Evolutionary conservation across 2,888 invertebrate genomes (phyloP).

Genomic region (Ophion costatus): DNA sequence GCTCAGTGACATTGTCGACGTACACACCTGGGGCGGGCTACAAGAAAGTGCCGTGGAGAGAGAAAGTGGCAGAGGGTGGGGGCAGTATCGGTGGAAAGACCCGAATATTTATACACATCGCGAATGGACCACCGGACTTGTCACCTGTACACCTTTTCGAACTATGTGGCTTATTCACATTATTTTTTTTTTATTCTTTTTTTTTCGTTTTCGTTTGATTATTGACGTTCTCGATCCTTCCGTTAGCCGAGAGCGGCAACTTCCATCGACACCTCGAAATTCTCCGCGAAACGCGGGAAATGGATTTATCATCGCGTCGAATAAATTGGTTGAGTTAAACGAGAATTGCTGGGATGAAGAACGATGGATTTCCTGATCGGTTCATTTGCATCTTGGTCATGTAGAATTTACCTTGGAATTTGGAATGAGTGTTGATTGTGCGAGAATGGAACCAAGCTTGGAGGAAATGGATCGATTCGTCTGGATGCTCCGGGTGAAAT

Average conservation of each 20-base stretch:
- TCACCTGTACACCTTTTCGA: constrained; percentile 78
- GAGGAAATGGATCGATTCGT: not conserved
- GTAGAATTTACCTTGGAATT: not conserved
- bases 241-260: not conserved
- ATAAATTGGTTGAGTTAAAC: not conserved
- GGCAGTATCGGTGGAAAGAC: constrained; percentile 42
- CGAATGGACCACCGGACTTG: constrained; percentile 81
- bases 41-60: constrained; percentile 6
- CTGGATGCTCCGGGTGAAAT: no score
- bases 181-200: constrained; percentile 14
- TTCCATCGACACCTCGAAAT: constrained; percentile 1
- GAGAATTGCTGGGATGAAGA: not conserved
- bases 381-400: constrained; percentile 5
- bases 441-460: not conserved
- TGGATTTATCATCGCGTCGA: not conserved
- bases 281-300: not conserved
- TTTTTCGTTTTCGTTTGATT: constrained; percentile 5
- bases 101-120: constrained; percentile 44
- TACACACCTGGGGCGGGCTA: constrained; percentile 10
- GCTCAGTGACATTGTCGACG: not conserved
- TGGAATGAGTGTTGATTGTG: not conserved
- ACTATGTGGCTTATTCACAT: constrained; percentile 24
- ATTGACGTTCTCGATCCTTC: not conserved
- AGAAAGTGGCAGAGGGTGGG: constrained; percentile 1
- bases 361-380: not conserved